These are phyloP conservation scores for Pogonomyrmex barbatus DNA, from an alignment of 1,140 invertebrate genomes.

Conservation along the genomic window DNA sequence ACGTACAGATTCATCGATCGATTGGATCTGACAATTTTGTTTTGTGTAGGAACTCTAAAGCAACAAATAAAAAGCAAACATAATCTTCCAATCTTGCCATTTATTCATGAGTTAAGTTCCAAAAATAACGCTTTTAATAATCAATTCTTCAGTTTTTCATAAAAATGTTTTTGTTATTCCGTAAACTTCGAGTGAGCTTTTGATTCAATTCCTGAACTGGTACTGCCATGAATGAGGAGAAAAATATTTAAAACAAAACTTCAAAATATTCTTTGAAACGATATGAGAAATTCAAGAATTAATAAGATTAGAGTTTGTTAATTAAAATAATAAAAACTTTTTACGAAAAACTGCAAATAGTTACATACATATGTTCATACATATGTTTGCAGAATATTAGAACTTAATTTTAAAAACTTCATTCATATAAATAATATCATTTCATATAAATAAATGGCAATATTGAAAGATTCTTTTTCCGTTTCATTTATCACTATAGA, in stretches of 20 bases:
- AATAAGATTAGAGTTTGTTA: not conserved
- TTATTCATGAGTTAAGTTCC: no score
- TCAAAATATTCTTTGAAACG: no score
- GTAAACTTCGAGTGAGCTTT: not conserved
- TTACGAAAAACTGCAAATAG: not conserved
- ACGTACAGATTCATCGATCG: not conserved
- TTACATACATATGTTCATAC: not conserved
- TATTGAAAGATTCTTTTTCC: not conserved
- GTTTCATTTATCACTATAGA: not conserved
- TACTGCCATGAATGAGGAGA: not conserved
- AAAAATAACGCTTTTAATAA: no score
- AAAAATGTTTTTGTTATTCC: no score
- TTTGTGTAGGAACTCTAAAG: not conserved
- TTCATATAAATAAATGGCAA: not conserved
- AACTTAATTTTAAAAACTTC: not conserved
- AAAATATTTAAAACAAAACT: no score
- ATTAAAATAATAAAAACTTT: not conserved
- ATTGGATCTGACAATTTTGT: not conserved
- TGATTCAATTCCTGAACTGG: not conserved
- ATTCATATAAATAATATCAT: not conserved
- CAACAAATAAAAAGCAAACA: not conserved
- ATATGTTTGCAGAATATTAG: not conserved
- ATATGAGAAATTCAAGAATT: not conserved
- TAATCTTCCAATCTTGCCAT: not conserved
- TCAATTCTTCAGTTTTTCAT: no score